Evolutionary conservation across 2,888 invertebrate genomes (phyloP).

Genomic region (Metopia argyrocephala): DNA sequence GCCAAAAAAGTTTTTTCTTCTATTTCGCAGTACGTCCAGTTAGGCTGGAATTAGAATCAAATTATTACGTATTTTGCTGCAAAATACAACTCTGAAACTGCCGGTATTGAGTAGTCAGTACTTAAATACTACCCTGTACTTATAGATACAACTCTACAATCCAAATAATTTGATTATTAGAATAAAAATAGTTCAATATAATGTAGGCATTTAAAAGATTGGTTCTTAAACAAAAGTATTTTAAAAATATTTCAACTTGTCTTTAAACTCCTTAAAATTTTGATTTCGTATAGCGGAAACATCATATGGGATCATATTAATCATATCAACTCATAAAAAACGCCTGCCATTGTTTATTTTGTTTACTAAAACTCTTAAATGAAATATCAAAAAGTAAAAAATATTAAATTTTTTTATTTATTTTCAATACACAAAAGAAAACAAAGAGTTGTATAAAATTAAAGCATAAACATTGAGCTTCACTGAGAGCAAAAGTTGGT

Average conservation of each 20-base stretch:
- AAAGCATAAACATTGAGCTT: background rate
- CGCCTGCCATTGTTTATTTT: conserved; percentile 9
- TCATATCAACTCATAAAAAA: conserved; percentile 37
- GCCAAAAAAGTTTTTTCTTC: too few relatives aligned
- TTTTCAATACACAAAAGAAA: background rate
- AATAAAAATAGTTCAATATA: too few relatives aligned
- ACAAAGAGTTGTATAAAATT: conserved; percentile 31
- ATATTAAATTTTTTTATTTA: background rate
- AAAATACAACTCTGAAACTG: too few relatives aligned
- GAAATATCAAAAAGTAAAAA: background rate
- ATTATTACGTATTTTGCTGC: too few relatives aligned
- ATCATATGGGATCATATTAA: conserved; percentile 25
- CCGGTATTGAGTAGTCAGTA: too few relatives aligned
- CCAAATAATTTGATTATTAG: too few relatives aligned
- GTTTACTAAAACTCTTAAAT: background rate
- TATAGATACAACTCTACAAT: too few relatives aligned
- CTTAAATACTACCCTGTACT: too few relatives aligned
- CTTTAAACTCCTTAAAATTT: background rate
- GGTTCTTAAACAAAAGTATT: too few relatives aligned
- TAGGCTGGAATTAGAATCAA: too few relatives aligned
- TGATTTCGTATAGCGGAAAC: conserved; percentile 10
- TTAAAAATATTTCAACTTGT: background rate
- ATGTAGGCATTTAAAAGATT: too few relatives aligned
- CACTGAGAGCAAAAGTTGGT: background rate
- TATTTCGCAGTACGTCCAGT: too few relatives aligned